These are phyloP conservation scores for Hypena proboscidalis DNA, from an alignment of 2,888 invertebrate genomes.

Conservation along the genomic window DNA sequence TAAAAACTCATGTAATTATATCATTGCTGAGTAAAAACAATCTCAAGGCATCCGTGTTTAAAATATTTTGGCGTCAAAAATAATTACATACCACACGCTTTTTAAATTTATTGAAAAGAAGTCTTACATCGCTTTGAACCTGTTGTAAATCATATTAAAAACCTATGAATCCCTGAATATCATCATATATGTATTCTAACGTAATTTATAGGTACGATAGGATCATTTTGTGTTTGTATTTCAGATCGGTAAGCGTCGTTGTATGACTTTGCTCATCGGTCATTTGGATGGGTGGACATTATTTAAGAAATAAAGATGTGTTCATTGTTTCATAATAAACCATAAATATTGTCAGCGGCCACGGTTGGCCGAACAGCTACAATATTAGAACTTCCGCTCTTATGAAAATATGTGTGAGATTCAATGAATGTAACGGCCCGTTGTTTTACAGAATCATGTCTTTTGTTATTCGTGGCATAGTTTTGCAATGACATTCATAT, in stretches of 20 bases:
- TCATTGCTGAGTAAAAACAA: slow-evolving; percentile 38
- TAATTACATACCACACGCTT: slow-evolving; percentile 26
- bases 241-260: slow-evolving; percentile 22
- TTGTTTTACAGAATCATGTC: slow-evolving; percentile 17
- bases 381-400: slow-evolving; percentile 80
- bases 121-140: slow-evolving; percentile 35
- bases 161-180: slow-evolving; percentile 38
- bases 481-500: not conserved
- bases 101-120: slow-evolving; percentile 34
- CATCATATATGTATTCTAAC: slow-evolving; percentile 37
- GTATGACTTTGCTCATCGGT: slow-evolving; percentile 65
- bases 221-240: slow-evolving; percentile 29
- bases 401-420: slow-evolving; percentile 39
- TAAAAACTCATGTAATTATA: slow-evolving; percentile 33
- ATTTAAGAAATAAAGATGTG: slow-evolving; percentile 75
- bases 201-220: slow-evolving; percentile 38
- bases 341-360: slow-evolving; percentile 81
- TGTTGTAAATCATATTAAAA: slow-evolving; percentile 44
- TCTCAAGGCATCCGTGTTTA: slow-evolving; percentile 36
- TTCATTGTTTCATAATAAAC: slow-evolving; percentile 84
- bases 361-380: slow-evolving; percentile 67
- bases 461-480: slow-evolving; percentile 3
- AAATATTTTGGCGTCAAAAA: slow-evolving; percentile 44
- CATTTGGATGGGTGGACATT: slow-evolving; percentile 65
- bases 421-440: slow-evolving; percentile 29